Base-by-base conservation (phyloP, 2,113 vertebrate species). In the Rhineura floridana region DNA sequence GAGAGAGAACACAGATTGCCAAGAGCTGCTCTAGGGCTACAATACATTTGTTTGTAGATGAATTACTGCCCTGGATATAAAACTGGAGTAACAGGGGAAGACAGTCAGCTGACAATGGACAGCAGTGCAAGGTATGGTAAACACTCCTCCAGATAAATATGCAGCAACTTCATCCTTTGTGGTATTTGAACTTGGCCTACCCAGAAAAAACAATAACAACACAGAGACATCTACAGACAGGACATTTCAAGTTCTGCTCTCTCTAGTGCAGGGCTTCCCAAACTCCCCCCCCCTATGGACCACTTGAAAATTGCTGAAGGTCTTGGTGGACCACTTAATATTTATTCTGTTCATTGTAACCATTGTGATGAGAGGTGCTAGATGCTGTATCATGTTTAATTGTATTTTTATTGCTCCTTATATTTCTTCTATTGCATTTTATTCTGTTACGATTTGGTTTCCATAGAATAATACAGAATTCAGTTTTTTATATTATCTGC, bases 11-110 rank as follows among this genome's bases (percentile, higher is more conserved):
- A 75, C 30, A 75, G 79, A 83, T 82, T 83, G 90, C 90, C 89
- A 87, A 79, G 89, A 90, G 87, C 92, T 92, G 39, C 90, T 92
- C 62, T n/a, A 89, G 65, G 83, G 80, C 82, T 76, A 23, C 91
- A 92, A 77, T 90, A 76, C 69, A 94, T 91, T 90, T 92, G 52
- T 72, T 88, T 19, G 44, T 21, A n/a, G 59, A 81, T 75, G 82
- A 82, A 52, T 65, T 28, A 76, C 75, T 67, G 81, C 72, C 83
- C 84, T 84, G 88, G 82, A 90, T 81, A 69, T 86, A 84, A 87
- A 92, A 90, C 91, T 89, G 86, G 89, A 86, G 81, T 90, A 90
- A 93, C 89, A 92, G 88, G 91, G 91, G 89, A 89, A 89, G 91
- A 88, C 0, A 78, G 88, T 90, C 93, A 94, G 90, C 82, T 75